Evolutionary conservation across 2,888 invertebrate species (phyloP).

Genomic region (Drosophila mercatorum): DNA sequence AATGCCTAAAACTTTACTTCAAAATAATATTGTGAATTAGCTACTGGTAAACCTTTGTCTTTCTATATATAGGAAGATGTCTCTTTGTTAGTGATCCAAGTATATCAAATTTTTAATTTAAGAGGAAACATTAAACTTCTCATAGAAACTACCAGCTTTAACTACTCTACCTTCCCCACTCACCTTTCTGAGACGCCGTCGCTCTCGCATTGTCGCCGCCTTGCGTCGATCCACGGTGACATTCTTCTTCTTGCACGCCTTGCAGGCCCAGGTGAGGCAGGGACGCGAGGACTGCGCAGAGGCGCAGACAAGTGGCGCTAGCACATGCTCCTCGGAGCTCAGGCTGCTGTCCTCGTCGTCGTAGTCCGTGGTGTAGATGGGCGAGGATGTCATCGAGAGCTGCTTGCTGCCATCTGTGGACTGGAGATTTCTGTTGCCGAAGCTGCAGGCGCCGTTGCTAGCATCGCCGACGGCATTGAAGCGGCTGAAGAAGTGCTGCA

Average conservation of each 20-base stretch:
- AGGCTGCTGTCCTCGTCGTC: slow-evolving; percentile 84
- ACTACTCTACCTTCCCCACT: not conserved
- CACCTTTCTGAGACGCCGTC: slow-evolving; percentile 96
- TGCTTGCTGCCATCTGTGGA: slow-evolving; percentile 61
- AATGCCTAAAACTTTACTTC: no score
- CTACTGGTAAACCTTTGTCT: no score
- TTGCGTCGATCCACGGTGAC: slow-evolving; percentile 97
- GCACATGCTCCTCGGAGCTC: slow-evolving; percentile 84
- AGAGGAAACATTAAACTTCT: no score
- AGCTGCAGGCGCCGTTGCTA: slow-evolving; percentile 41
- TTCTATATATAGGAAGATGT: no score
- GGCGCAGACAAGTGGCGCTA: slow-evolving; percentile 85
- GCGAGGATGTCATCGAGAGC: slow-evolving; percentile 77
- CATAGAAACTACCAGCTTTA: no score
- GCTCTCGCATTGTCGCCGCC: slow-evolving; percentile 97
- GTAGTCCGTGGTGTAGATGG: slow-evolving; percentile 83
- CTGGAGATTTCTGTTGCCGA: slow-evolving; percentile 46
- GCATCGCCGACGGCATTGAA: slow-evolving; percentile 77
- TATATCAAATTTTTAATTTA: no score
- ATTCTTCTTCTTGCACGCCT: slow-evolving; percentile 98
- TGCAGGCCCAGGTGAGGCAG: slow-evolving; percentile 98
- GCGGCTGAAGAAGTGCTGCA: slow-evolving; percentile 79
- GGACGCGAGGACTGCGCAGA: slow-evolving; percentile 86
- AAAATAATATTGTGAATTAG: no score
- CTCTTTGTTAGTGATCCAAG: no score